Evolutionary conservation across 2,797 vertebrate genomes (phyloP), one percentile per base, ranked within the genome.

Genomic region (Cottoperca gobio): DNA sequence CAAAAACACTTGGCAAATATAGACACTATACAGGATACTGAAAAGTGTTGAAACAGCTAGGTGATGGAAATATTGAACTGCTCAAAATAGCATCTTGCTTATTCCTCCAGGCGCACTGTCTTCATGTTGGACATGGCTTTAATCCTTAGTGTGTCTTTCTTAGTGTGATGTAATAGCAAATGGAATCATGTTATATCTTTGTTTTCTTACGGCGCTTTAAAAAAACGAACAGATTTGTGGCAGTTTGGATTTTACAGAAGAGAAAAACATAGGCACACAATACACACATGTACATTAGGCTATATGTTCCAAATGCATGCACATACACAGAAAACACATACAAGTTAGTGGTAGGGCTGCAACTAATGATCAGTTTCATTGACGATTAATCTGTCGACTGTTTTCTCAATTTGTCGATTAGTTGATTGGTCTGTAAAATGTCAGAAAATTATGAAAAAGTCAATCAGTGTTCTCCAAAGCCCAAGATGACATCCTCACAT

Each of bases 81-180:
- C 60, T 79, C 52, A 26, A 52, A 81, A 37, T 68, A 19, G 23
- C 37, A 24, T 52, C 67, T 73, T 11, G 31, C 35, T 35, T 60
- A 31, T 67, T 80, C 60, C 58, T 52, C 19, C 40, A 73, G 77
- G 65, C 5, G 4, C 61, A 31, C 57, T 31, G 61, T 23, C 43
- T 69, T 79, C 19, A 50, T 77, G 77, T 70, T 65, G 71, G 55
- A 79, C 69, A 62, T 59, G 70, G 14, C 67, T 82, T 74, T 67
- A 79, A 81, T 83, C 52, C 28, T 59, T 55, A 21, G 61, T n/a
- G n/a, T n/a, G 58, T 46, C 52, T 61, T 55, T 67, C 62, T 61
- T 7, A 2, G 7, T 16, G 62, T 59, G 70, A 74, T 78, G 17
- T 53, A 55, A 40, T 66, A 90, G 85, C 89, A 91, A 75, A 79